phyloP scores from a whole-genome alignment of 2,113 vertebrate genomes.

The Microcebus ravelobensis region DNA sequence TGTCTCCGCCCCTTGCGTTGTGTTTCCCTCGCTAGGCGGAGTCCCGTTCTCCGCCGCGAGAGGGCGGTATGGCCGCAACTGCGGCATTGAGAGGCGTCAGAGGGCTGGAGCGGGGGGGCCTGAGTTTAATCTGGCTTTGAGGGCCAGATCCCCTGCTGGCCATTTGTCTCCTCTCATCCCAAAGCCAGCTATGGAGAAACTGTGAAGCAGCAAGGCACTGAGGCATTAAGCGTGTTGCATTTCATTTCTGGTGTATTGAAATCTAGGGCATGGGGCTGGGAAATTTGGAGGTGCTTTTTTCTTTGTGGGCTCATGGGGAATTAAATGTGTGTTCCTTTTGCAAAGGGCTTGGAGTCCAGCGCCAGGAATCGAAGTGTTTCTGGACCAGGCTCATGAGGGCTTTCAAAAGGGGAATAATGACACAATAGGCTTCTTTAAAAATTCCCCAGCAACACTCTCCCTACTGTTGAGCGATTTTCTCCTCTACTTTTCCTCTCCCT shows the following conservation, averaged over 20 bases:
- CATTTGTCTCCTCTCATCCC: not conserved
- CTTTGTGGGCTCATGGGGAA: not conserved
- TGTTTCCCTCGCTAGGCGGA: not conserved
- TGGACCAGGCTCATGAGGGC: not conserved
- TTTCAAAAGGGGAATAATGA: not conserved
- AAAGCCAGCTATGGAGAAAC: not conserved
- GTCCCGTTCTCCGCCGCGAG: not conserved
- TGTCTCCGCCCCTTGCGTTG: not conserved
- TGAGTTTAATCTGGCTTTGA: not conserved
- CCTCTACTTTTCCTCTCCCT: not conserved
- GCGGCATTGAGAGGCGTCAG: rapidly evolving
- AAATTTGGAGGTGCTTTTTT: not conserved
- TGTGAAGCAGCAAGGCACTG: not conserved
- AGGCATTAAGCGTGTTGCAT: not conserved
- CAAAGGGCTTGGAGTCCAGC: not conserved
- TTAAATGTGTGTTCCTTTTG: not conserved
- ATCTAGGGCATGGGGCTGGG: not conserved
- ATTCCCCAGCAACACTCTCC: not conserved
- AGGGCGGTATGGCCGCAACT: conserved; percentile 11
- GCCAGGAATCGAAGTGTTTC: not conserved
- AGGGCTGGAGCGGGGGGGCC: not conserved
- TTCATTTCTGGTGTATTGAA: not conserved
- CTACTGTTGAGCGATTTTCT: not conserved
- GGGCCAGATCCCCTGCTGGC: not conserved
- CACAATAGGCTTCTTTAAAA: not conserved